These are phyloP conservation scores for Gryllus bimaculatus DNA, from an alignment of 1,140 invertebrate genomes.

Conservation along the genomic window DNA sequence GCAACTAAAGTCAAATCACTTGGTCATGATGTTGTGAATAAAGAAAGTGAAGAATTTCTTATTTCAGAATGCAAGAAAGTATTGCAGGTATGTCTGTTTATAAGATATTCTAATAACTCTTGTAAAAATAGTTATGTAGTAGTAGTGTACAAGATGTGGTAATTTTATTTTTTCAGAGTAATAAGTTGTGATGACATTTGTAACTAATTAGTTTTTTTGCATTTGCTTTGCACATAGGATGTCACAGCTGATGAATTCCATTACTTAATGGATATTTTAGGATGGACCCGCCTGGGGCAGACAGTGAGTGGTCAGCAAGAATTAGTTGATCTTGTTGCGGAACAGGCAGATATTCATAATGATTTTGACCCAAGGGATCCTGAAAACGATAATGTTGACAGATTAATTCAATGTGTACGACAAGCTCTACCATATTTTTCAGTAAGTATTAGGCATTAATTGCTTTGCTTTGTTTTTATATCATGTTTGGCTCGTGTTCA, in stretches of 20 bases:
- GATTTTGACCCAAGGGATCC: constrained; percentile 65
- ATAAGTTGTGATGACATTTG: no score
- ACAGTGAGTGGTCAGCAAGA: constrained; percentile 76
- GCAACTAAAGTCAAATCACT: constrained; percentile 70
- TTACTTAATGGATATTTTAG: constrained; percentile 75
- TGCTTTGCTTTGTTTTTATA: no score
- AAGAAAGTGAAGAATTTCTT: constrained; percentile 78
- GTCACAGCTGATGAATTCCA: constrained; percentile 88
- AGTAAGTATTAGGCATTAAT: constrained; percentile 45
- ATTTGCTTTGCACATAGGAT: constrained; percentile 48
- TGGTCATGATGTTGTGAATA: constrained; percentile 65
- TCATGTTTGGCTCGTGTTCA: no score
- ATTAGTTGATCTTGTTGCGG: constrained; percentile 71
- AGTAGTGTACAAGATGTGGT: no score
- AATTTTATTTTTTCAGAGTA: no score
- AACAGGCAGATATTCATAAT: constrained; percentile 69
- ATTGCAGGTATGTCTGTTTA: constrained; percentile 45
- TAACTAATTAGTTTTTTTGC: not conserved
- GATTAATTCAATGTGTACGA: constrained; percentile 74
- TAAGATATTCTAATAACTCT: no score
- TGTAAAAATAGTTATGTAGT: no score
- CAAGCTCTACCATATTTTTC: constrained; percentile 79
- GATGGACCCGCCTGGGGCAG: constrained; percentile 66
- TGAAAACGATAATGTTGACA: constrained; percentile 64
- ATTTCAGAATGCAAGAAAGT: constrained; percentile 82